Percentiles rank a stretch among this genome's conserved stretches.
Conservation (phyloP, 1,140 invertebrate genomes). For the Sitobion miscanthi region DNA sequence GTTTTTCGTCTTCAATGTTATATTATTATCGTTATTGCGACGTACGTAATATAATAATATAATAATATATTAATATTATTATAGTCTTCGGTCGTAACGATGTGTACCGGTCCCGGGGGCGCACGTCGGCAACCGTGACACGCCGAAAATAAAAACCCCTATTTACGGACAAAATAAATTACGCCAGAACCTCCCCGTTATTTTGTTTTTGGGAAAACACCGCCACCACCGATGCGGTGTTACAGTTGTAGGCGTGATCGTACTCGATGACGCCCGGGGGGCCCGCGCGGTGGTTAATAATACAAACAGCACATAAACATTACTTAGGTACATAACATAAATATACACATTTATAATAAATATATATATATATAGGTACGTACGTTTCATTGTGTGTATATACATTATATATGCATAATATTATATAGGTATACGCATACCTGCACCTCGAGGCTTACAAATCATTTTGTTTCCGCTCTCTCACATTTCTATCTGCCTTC, state of each 20-base stretch:
- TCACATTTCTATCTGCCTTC: too few relatives aligned
- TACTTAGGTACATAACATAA: neutral
- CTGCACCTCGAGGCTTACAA: neutral
- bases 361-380: too few relatives aligned
- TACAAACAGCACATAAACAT: conserved; percentile 2
- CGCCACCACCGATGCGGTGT: neutral
- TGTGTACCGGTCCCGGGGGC: neutral
- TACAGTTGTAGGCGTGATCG: neutral
- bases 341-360: neutral
- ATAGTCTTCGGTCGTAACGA: neutral
- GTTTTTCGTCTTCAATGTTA: neutral
- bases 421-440: neutral
- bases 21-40: neutral
- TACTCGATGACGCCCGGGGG: neutral
- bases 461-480: neutral
- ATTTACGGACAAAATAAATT: conserved; percentile 34
- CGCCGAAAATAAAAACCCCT: conserved; percentile 23
- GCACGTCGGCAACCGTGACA: neutral
- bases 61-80: neutral
- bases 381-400: too few relatives aligned
- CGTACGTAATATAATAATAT: neutral
- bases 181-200: conserved; percentile 11
- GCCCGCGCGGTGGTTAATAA: neutral
- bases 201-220: neutral
- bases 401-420: too few relatives aligned